Evolutionary conservation across 2,888 invertebrate genomes (phyloP), one percentile per base, ranked within the genome.

Genomic region (Orchesella flavescens): DNA sequence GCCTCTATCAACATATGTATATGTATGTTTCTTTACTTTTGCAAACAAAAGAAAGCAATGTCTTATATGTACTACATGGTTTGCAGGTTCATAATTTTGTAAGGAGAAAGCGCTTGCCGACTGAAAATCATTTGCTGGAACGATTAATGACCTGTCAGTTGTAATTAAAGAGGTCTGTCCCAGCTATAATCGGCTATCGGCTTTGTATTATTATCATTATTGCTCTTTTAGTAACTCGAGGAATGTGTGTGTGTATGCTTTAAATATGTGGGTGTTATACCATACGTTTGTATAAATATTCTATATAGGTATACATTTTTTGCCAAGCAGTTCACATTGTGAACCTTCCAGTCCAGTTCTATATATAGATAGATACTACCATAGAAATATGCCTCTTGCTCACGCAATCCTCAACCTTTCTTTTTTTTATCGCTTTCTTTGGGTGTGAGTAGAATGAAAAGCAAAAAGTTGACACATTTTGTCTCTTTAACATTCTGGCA

Each of bases 101-200:
- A 34, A 2, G 34, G 34, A 34, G 53, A 53, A 53, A 53, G 15
- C 61, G 10, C 61, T n/a, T 24, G 13, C 53, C n/a, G 13, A n/a
- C n/a, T 53, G 7, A 24, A 61, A 61, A 23, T 61, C 24, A 17
- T 19, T 24, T 24, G 61, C 24, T 24, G 61, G 23, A 24, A 68
- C 68, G 68, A 77, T 77, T 77, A 77, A 77, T 68, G 69, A 69
- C 77, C 77, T 77, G 69, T 69, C 69, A 69, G 61, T 77, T 69
- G 77, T 77, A 77, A 77, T 77, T 77, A 77, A 77, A 77, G 46
- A 10, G 76, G 1, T 23, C n/a, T 61, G 61, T 21, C 10, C 17
- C 17, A 19, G 17, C 19, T 34, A 34, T 34, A 34, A 34, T 34
- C 34, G 34, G 34, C 34, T 34, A 34, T 34, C 34, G 34, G 34